These are phyloP conservation scores for Zophobas morio DNA, from an alignment of 1,140 invertebrate genomes.

Conservation along the genomic window DNA sequence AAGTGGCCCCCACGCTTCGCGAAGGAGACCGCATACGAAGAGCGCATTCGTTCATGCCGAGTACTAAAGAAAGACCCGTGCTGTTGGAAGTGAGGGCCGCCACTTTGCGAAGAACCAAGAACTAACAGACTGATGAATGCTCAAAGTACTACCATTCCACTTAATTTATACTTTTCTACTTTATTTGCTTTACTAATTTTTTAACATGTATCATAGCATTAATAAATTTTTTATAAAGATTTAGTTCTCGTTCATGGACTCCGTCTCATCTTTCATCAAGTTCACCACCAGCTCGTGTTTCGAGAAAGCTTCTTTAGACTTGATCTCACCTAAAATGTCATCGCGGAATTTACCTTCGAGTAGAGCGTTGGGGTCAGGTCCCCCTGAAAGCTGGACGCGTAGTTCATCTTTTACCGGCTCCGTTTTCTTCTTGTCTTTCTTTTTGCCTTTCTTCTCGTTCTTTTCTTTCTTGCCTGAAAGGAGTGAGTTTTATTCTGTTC, in stretches of 20 bases:
- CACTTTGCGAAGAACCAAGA: conserved; percentile 55
- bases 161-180: conserved; percentile 10
- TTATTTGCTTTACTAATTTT: conserved; percentile 17
- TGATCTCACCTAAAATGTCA: conserved; percentile 5
- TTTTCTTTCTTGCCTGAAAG: conserved; percentile 16
- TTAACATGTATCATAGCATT: conserved; percentile 6
- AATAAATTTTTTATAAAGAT: neutral
- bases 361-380: conserved; percentile 4
- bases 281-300: conserved; percentile 5
- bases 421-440: neutral
- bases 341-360: neutral
- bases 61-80: conserved; percentile 70
- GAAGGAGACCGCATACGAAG: conserved; percentile 70
- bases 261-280: neutral
- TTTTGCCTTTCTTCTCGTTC: neutral
- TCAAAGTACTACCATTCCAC: conserved; percentile 8
- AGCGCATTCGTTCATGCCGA: conserved; percentile 74
- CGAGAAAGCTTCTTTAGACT: conserved; percentile 1
- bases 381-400: neutral
- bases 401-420: neutral
- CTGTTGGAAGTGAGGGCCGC: conserved; percentile 61
- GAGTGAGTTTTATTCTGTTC: neutral
- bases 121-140: conserved; percentile 32
- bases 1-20: conserved; percentile 59
- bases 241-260: neutral